These are phyloP conservation scores for Paraescarpia echinospica DNA, from an alignment of 1,140 invertebrate species.

Conservation along the genomic window DNA sequence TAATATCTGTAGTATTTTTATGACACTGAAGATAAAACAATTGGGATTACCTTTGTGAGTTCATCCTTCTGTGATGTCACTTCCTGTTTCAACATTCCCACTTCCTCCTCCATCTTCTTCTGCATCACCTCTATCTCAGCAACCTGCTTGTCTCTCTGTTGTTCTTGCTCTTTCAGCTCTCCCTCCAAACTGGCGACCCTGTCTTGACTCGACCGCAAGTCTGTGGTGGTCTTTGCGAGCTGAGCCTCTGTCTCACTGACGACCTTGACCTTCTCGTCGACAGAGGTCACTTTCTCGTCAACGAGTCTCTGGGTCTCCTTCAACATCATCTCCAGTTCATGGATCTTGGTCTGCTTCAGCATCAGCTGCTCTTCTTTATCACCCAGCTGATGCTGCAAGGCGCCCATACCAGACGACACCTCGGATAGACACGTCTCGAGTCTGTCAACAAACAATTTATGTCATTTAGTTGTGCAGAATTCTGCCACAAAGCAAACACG, in stretches of 20 bases:
- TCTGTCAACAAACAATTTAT: background rate
- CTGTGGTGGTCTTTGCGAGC: background rate
- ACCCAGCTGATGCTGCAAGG: background rate
- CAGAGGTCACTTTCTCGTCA: background rate
- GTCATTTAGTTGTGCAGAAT: background rate
- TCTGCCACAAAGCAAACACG: background rate
- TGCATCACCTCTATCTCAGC: background rate
- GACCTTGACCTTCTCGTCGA: slow-evolving; percentile 14
- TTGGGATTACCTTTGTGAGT: background rate
- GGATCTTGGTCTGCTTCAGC: slow-evolving; percentile 8
- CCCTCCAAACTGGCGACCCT: background rate
- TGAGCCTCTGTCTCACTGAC: background rate
- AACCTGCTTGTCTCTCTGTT: background rate
- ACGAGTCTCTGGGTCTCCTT: background rate
- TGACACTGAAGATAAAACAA: background rate
- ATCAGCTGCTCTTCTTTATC: background rate
- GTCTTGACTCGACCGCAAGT: background rate
- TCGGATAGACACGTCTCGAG: background rate
- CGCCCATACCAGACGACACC: background rate
- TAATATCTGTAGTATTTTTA: too few relatives aligned
- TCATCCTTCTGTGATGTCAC: slow-evolving; percentile 6
- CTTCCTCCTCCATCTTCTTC: background rate
- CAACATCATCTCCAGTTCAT: slow-evolving; percentile 15
- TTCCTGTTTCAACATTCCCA: slow-evolving; percentile 8
- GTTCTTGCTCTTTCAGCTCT: background rate